phyloP scores from a whole-genome alignment of 92 coral and sea anemone species.

The Bergia sp. region DNA sequence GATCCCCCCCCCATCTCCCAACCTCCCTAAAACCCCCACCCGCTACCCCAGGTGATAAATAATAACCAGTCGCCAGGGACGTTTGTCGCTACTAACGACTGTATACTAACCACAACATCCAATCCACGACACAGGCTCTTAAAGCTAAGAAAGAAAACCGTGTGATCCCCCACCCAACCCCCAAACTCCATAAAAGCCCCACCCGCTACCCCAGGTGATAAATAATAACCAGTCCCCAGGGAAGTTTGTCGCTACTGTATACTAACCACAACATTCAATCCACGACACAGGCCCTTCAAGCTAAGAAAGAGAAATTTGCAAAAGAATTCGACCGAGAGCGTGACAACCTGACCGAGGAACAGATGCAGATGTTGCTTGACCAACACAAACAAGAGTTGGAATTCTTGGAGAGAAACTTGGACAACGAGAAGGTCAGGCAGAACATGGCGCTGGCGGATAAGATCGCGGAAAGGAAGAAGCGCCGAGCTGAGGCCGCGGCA shows the following conservation, averaged over 20 bases:
- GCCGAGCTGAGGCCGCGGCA: slow-evolving; percentile 80
- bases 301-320: slow-evolving; percentile 80
- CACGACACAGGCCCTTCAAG: slow-evolving; percentile 70
- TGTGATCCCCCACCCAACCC: too few species aligned
- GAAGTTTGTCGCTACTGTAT: too few species aligned
- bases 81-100: too few species aligned
- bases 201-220: too few species aligned
- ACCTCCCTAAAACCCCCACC: too few species aligned
- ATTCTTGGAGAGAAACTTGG: slow-evolving; percentile 84
- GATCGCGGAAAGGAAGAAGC: slow-evolving; percentile 80
- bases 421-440: slow-evolving; percentile 90
- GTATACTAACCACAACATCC: too few species aligned
- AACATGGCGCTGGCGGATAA: slow-evolving; percentile 78
- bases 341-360: slow-evolving; percentile 79
- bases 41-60: too few species aligned
- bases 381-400: slow-evolving; percentile 90
- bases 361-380: slow-evolving; percentile 77
- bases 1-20: too few species aligned
- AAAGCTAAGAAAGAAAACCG: slow-evolving; percentile 73
- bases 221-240: too few species aligned
- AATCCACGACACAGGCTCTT: slow-evolving; percentile 60
- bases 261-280: too few species aligned
- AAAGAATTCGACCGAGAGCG: slow-evolving; percentile 75
- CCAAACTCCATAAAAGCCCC: too few species aligned
- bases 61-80: too few species aligned